A percentile compares a stretch with the other conserved stretches of the same genome.
Conservation (phyloP, 2,797 vertebrate genomes). For the Acanthurus lineatus region DNA sequence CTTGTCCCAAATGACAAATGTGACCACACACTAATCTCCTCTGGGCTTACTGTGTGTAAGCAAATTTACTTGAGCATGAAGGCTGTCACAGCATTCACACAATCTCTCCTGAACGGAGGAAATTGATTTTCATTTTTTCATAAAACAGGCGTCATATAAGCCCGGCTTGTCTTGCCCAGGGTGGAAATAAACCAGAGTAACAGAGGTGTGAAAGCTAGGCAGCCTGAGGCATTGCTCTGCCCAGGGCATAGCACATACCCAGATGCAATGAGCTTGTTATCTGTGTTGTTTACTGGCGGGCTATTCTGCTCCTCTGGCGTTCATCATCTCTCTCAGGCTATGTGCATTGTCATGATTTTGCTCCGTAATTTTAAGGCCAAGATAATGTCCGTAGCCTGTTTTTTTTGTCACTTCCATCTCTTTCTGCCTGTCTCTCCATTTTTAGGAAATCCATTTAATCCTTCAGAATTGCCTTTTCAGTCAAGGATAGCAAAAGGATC, state of each 20-base stretch:
- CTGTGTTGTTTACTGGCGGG: constrained; percentile 65
- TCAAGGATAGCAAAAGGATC: constrained; percentile 72
- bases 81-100: constrained; percentile 13
- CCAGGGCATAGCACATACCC: constrained; percentile 47
- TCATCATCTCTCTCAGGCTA: constrained; percentile 55
- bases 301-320: constrained; percentile 31
- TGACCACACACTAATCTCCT: constrained; percentile 27
- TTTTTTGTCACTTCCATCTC: constrained; percentile 14
- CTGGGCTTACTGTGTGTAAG: constrained; percentile 10
- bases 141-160: constrained; percentile 20
- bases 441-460: constrained; percentile 83
- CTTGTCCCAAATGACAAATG: constrained; percentile 10
- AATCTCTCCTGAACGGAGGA: constrained; percentile 24
- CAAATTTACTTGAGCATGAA: constrained; percentile 19
- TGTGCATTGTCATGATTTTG: constrained; percentile 61
- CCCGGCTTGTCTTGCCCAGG: constrained; percentile 34
- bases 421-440: constrained; percentile 23
- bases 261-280: constrained; percentile 74
- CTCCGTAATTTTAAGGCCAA: constrained; percentile 50
- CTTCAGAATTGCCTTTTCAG: constrained; percentile 82
- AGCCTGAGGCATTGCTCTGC: constrained; percentile 60
- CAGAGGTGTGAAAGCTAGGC: constrained; percentile 60
- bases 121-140: constrained; percentile 49
- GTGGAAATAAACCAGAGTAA: constrained; percentile 50
- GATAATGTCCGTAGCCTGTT: constrained; percentile 23